Evolutionary conservation across 2,113 vertebrate genomes (phyloP), one percentile per base, ranked within the genome.

Genomic region (Apodemus speciosus): DNA sequence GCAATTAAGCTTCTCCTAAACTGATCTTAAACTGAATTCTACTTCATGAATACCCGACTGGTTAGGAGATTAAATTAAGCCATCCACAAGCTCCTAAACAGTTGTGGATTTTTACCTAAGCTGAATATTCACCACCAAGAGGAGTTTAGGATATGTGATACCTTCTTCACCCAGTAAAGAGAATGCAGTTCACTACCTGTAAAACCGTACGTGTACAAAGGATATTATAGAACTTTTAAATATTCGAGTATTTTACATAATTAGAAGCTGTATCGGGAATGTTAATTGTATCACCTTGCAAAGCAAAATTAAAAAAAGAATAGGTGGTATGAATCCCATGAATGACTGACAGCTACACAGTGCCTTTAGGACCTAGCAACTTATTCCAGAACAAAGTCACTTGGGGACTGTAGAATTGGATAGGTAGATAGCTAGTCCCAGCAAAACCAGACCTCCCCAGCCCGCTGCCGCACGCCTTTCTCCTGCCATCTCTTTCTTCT

Each of bases 21-120:
- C 32, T 56, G 32, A 64, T 49, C 25, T 53, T 38, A 51, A 77
- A 56, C 35, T 62, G 0, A 83, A 89, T 43, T 73, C 10, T 66
- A 69, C 51, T 90, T 93, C 40, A 46, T 94, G 23, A 95, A n/a
- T 80, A 53, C n/a, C 25, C 35, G 23, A 21, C 60, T 38, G 56
- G 38, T 21, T 46, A 56, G 30, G 40, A 80, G 27, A 10, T 60
- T 77, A 89, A 85, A 88, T 77, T 38, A 95, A 40, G 21, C 38
- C 62, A 85, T 51, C 85, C n/a, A 77, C 0, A 62, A 27, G 35
- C 66, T 69, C 77, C 35, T 15, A 18, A 66, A 49, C 18, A 69
- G 10, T 25, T 49, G 1, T 6, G 27, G 35, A 18, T 49, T 80
- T 77, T 58, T 69, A 87, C 43, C 64, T 21, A 46, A 23, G 46